These are phyloP conservation scores for Riparia riparia DNA, from an alignment of 2,113 vertebrate genomes.

Conservation along the genomic window DNA sequence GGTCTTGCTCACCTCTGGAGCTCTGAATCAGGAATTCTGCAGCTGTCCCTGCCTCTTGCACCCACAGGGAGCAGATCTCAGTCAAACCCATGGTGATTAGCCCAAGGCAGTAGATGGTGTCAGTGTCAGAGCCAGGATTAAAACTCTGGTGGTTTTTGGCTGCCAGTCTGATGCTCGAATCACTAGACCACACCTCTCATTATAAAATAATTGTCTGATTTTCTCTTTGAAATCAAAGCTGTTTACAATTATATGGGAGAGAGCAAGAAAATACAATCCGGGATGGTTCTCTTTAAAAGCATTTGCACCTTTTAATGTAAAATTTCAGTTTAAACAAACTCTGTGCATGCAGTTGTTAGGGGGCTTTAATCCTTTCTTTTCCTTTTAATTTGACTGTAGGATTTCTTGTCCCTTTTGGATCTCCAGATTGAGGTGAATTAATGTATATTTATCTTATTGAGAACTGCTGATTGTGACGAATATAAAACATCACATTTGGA, in stretches of 20 bases:
- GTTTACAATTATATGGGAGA: conserved; percentile 58
- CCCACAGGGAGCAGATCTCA: conserved; percentile 32
- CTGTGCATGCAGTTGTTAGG: neutral
- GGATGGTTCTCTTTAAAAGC: conserved; percentile 35
- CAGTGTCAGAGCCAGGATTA: conserved; percentile 62
- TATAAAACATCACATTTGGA: neutral
- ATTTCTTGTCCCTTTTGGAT: neutral
- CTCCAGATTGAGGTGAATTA: neutral
- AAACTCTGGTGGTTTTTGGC: conserved; percentile 55
- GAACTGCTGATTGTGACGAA: neutral
- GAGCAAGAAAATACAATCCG: conserved; percentile 45
- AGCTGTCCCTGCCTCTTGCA: conserved; percentile 2
- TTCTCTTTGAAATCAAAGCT: conserved; percentile 72
- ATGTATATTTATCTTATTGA: neutral
- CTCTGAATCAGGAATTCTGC: neutral
- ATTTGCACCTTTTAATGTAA: conserved; percentile 47
- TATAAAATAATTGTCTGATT: conserved; percentile 69
- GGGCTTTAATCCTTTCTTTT: neutral
- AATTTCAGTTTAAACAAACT: conserved; percentile 18
- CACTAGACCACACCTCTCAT: conserved; percentile 64
- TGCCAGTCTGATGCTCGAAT: conserved; percentile 54
- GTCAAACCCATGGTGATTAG: neutral
- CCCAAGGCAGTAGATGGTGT: conserved; percentile 56
- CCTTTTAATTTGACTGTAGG: neutral
- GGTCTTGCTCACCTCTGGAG: neutral